These are phyloP conservation scores for Ennomos quercinarius DNA, from an alignment of 2,888 invertebrate genomes.

Conservation along the genomic window DNA sequence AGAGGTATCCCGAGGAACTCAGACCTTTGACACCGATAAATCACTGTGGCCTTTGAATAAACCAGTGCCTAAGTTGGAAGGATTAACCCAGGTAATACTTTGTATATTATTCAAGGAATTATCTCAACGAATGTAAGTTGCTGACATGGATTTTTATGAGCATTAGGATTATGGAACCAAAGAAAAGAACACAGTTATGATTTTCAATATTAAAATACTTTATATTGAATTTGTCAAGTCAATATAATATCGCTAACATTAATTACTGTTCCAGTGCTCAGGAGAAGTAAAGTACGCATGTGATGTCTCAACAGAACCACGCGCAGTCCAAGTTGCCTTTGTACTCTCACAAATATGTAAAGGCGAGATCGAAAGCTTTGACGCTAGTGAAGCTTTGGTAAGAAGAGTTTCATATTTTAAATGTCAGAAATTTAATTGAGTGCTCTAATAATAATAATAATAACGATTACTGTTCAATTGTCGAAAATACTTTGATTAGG, in stretches of 20 bases:
- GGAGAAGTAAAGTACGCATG: slow-evolving; percentile 89
- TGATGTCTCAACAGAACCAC: slow-evolving; percentile 83
- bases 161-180: too few relatives aligned
- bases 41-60: slow-evolving; percentile 90
- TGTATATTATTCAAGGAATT: too few relatives aligned
- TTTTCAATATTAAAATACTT: too few relatives aligned
- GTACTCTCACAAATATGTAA: slow-evolving; percentile 82
- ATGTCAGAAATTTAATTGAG: background rate
- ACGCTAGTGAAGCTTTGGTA: slow-evolving; percentile 87
- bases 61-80: slow-evolving; percentile 90
- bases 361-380: slow-evolving; percentile 85
- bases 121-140: too few relatives aligned
- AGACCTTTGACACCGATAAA: slow-evolving; percentile 89
- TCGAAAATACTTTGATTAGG: too few relatives aligned
- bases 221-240: too few relatives aligned
- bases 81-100: slow-evolving; percentile 72
- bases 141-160: too few relatives aligned
- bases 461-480: too few relatives aligned
- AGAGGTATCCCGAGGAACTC: slow-evolving; percentile 88
- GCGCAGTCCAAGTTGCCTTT: slow-evolving; percentile 89
- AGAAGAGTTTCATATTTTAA: slow-evolving; percentile 28
- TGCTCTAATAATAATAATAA: too few relatives aligned
- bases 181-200: too few relatives aligned
- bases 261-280: slow-evolving; percentile 62
- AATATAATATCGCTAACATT: too few relatives aligned